These are phyloP conservation scores for Lasioglossum lativentre DNA, from an alignment of 2,888 invertebrate genomes.

Conservation along the genomic window DNA sequence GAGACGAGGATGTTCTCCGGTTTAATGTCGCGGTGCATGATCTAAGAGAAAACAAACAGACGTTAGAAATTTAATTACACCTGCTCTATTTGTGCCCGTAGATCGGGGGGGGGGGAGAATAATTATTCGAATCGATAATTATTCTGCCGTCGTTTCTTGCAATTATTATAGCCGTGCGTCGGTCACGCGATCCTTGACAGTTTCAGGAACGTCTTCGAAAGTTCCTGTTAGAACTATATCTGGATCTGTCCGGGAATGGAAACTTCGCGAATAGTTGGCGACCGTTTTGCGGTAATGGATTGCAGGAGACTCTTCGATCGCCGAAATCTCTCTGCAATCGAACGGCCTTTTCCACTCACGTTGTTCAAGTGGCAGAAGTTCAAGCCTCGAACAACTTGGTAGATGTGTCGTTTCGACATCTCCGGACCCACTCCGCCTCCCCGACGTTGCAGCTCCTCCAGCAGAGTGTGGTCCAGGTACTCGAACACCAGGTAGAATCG, in stretches of 20 bases:
- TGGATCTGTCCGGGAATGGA: neutral
- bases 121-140: slow-evolving; percentile 31
- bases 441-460: slow-evolving; percentile 92
- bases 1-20: slow-evolving; percentile 95
- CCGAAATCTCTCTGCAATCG: neutral
- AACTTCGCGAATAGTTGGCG: neutral
- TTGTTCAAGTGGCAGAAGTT: slow-evolving; percentile 94
- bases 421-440: slow-evolving; percentile 91
- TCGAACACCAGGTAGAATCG: slow-evolving; percentile 95
- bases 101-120: neutral
- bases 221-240: neutral
- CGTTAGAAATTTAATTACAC: neutral
- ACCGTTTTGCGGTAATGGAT: neutral
- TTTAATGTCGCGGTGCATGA: slow-evolving; percentile 95
- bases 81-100: neutral
- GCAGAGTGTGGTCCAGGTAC: slow-evolving; percentile 93
- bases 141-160: slow-evolving; percentile 3
- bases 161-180: slow-evolving; percentile 26
- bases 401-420: slow-evolving; percentile 90
- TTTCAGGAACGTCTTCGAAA: neutral
- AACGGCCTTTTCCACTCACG: slow-evolving; percentile 85
- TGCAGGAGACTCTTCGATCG: neutral
- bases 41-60: slow-evolving; percentile 84
- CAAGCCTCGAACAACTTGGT: slow-evolving; percentile 92
- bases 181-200: slow-evolving; percentile 43